Conservation (phyloP, 2,797 vertebrate species). For the Galago senegalensis region DNA sequence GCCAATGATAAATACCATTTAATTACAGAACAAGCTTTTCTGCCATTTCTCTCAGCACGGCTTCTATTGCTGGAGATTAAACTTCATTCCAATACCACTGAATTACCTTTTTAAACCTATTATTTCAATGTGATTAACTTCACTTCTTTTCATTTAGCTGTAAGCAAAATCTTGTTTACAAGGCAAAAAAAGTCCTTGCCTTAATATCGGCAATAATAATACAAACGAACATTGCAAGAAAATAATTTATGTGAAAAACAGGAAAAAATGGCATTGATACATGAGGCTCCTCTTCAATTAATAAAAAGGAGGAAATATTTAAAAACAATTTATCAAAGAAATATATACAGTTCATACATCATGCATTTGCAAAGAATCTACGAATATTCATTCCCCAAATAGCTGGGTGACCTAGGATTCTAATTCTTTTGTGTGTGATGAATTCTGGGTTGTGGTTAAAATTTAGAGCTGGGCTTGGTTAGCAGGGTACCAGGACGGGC, state of each 20-base stretch:
- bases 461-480: slow-evolving; percentile 71
- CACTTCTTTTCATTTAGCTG: slow-evolving; percentile 92
- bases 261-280: slow-evolving; percentile 97
- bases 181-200: slow-evolving; percentile 90
- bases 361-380: slow-evolving; percentile 94
- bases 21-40: slow-evolving; percentile 91
- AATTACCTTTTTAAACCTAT: slow-evolving; percentile 93
- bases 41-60: slow-evolving; percentile 89
- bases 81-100: slow-evolving; percentile 90
- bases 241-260: slow-evolving; percentile 97
- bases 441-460: slow-evolving; percentile 84
- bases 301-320: slow-evolving; percentile 99
- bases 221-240: slow-evolving; percentile 91
- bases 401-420: slow-evolving; percentile 89
- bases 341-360: slow-evolving; percentile 97
- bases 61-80: slow-evolving; percentile 91
- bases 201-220: slow-evolving; percentile 92
- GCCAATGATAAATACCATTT: slow-evolving; percentile 90
- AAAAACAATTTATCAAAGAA: slow-evolving; percentile 97
- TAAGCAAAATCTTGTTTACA: slow-evolving; percentile 93
- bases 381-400: slow-evolving; percentile 94
- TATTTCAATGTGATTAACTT: slow-evolving; percentile 94
- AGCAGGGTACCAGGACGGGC: slow-evolving; percentile 18
- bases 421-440: slow-evolving; percentile 87
- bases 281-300: slow-evolving; percentile 98